Base-by-base conservation (phyloP, 1,140 invertebrate genomes). In the Plectrocnemia conspersa region DNA sequence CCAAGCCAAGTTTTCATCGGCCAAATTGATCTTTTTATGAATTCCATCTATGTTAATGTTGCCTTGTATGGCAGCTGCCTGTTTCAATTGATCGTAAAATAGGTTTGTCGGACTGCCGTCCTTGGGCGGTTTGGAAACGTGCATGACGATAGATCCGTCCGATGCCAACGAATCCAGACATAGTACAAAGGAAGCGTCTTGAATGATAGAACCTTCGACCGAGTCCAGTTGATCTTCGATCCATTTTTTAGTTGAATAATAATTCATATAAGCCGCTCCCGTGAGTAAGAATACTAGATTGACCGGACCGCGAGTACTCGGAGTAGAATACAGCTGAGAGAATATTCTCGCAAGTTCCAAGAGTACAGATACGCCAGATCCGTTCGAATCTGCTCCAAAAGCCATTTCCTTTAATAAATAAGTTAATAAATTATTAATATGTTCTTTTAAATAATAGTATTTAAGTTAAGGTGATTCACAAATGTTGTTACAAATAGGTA, bases 1-100 rank as follows among this genome's bases (percentile, higher is more conserved):
- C 96, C 96, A 99, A 0, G 91, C 88, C 23, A 98, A 69, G 48
- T 84, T 79, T 50, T 93, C 90, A 45, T 97, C 92, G 1, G 91
- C 92, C n/a, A 98, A 73, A 77, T 97, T 97, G 59, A 98, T 98
- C 76, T 98, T 98, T 71, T 97, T 97, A 65, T 97, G 94, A 10
- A 94, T 78, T 42, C 91, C 80, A 63, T 91, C 83, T 19, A 93
- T 79, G 3, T 77, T 79, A 0, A 85, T 64, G 0, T 69, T 66
- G 0, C 66, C 73, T 3, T 74, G 64, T 13, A 73, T 62, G 0
- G 79, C 74, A 4, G 82, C 74, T 0, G 82, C 73, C 18, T 71
- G 64, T 66, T 83, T 82, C 13, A 87, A 66, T 60, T 83, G 77
- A 69, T 88, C 82, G 41, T 84, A 84, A 67, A 93, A 88, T 25